A percentile compares a stretch with the other conserved stretches of the same genome.
Evolutionary conservation across 2,113 vertebrate species (phyloP).

Genomic region (Bucco capensis): DNA sequence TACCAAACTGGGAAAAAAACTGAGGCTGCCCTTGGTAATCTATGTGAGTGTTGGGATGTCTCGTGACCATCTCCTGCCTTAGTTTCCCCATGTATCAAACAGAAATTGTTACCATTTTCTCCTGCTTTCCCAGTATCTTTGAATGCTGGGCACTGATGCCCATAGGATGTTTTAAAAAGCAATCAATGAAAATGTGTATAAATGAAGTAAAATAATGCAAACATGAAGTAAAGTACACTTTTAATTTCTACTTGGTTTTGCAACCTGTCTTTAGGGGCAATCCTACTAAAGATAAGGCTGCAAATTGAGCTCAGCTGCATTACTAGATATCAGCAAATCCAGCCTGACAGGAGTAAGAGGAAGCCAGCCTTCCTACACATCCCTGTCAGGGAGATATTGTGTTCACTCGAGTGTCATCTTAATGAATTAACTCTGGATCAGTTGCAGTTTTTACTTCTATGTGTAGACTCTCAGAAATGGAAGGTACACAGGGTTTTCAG

Average conservation of each 20-base stretch:
- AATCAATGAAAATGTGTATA: not conserved
- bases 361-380: slow-evolving; percentile 17
- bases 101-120: not conserved
- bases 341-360: not conserved
- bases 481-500: not conserved
- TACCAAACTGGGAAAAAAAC: not conserved
- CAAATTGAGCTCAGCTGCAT: not conserved
- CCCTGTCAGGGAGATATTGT: slow-evolving; percentile 27
- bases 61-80: not conserved
- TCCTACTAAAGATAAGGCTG: not conserved
- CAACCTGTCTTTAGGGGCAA: not conserved
- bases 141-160: not conserved
- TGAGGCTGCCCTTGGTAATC: not conserved
- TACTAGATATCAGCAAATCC: slow-evolving; percentile 26
- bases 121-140: not conserved
- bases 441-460: not conserved
- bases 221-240: not conserved
- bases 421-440: slow-evolving; percentile 27
- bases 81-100: not conserved
- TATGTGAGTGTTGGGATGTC: not conserved
- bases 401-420: not conserved
- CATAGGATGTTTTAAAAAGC: not conserved
- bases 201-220: not conserved
- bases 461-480: not conserved
- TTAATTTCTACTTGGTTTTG: not conserved